Evolutionary conservation across 2,113 vertebrate genomes (phyloP).

Genomic region (Camarhynchus parvulus): DNA sequence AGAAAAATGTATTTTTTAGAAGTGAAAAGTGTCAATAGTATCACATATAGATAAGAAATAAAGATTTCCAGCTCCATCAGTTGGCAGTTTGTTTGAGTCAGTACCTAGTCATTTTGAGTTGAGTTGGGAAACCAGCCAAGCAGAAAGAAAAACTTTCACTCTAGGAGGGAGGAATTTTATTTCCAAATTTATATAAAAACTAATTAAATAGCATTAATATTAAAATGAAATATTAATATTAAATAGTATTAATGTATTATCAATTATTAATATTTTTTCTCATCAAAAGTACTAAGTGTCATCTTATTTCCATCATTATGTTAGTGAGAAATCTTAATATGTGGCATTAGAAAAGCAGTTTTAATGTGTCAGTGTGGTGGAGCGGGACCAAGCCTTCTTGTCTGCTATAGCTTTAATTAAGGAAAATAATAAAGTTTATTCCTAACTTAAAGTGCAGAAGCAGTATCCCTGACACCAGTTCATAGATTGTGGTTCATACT

Average conservation of each 20-base stretch:
- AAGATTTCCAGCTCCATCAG: not conserved
- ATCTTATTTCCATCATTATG: not conserved
- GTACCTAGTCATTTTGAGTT: not conserved
- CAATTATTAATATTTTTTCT: not conserved
- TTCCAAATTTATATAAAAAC: not conserved
- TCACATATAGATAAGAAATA: not conserved
- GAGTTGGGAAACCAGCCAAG: not conserved
- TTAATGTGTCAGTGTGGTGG: not conserved
- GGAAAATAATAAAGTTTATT: not conserved
- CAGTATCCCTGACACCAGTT: not conserved
- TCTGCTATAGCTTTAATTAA: not conserved
- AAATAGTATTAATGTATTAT: not conserved
- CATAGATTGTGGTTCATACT: not conserved
- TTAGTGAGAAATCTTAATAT: not conserved
- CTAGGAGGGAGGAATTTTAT: not conserved
- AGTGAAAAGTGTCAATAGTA: not conserved
- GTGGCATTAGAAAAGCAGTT: not conserved
- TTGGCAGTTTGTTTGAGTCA: not conserved
- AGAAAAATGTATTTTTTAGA: not conserved
- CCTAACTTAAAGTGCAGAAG: not conserved
- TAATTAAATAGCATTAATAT: slow-evolving; percentile 16
- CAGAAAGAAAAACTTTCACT: not conserved
- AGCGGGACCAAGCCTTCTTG: not conserved
- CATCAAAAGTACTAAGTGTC: not conserved
- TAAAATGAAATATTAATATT: not conserved